phyloP scores from a whole-genome alignment of 2,797 vertebrate genomes.

The Paramormyrops hopkinsi region DNA sequence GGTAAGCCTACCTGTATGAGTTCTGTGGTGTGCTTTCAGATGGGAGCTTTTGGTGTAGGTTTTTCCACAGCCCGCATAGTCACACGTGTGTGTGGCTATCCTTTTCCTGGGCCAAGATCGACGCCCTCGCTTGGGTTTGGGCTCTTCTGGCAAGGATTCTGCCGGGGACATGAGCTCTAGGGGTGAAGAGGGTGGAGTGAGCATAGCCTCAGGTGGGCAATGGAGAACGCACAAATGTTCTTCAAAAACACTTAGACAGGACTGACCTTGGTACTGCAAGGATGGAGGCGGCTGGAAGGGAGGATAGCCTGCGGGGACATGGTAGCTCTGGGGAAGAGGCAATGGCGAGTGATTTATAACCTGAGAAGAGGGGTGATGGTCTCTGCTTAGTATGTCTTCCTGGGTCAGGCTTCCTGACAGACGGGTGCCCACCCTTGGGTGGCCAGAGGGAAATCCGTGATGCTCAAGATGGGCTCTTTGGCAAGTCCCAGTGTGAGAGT shows the following conservation, averaged over 20 bases:
- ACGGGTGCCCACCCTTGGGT: slow-evolving; percentile 60
- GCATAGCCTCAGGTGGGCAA: slow-evolving; percentile 25
- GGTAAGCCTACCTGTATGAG: slow-evolving; percentile 83
- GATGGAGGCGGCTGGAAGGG: slow-evolving; percentile 71
- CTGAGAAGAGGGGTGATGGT: slow-evolving; percentile 59
- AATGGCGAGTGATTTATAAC: slow-evolving; percentile 62
- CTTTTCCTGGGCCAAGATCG: slow-evolving; percentile 95
- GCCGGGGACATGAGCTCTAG: slow-evolving; percentile 78
- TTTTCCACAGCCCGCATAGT: slow-evolving; percentile 92
- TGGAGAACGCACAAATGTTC: slow-evolving; percentile 18
- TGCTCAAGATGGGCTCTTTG: slow-evolving; percentile 63
- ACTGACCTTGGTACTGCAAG: slow-evolving; percentile 91
- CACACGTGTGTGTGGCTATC: slow-evolving; percentile 90
- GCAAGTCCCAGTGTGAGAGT: slow-evolving; percentile 56
- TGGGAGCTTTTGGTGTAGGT: slow-evolving; percentile 99
- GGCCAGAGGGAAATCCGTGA: slow-evolving; percentile 67
- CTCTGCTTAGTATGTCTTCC: slow-evolving; percentile 74
- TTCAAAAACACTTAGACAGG: slow-evolving; percentile 34
- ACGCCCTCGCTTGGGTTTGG: slow-evolving; percentile 86
- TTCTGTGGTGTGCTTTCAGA: slow-evolving; percentile 94
- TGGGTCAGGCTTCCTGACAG: slow-evolving; percentile 74
- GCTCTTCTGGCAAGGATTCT: slow-evolving; percentile 80
- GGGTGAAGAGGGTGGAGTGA: slow-evolving; percentile 55
- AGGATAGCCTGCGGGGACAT: slow-evolving; percentile 67
- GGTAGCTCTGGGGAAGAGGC: slow-evolving; percentile 73